Evolutionary conservation across 1,140 invertebrate species (phyloP), one percentile per base, ranked within the genome.

Genomic region (Drosophila insularis): DNA sequence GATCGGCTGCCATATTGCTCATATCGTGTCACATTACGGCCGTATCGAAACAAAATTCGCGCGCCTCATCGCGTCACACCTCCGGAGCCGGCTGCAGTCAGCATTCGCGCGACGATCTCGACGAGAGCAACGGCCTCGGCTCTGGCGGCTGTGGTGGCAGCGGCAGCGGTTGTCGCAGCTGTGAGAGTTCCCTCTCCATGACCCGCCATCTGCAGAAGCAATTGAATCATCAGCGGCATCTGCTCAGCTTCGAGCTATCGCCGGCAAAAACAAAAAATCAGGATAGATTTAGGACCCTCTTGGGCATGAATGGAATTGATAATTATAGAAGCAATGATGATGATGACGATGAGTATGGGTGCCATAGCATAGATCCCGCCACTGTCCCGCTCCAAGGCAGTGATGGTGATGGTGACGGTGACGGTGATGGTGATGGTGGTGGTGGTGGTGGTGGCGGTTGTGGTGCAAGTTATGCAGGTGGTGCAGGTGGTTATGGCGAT

Each of bases 1-100:
- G 96, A 92, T 94, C 95, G 93, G 96, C 96, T 92, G 96, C 96
- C 95, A 96, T 97, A 95, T 96, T 97, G 95, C 95, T 97, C 93
- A 96, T 96, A 94, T 96, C 96, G 93, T 96, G 95, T 93, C 96
- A 96, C 93, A 94, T 95, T 87, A 93, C 94, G 92, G 93, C 94
- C 63, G 75, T 91, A 65, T 89, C 89, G 23, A 91, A 92, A 90
- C 89, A 91, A 71, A 89, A 89, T 76, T 81, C 78, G 53, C 84
- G 75, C 50, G 78, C 80, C 68, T 81, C 89, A 70, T 90, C 87
- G 78, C 90, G 87, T 70, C 90, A 91, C 56, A 91, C 90, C 59
- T 91, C 86, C 60, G 90, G 90, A 67, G 90, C 90, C 67, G 90
- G 90, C 39, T 90, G 90, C 80, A 91, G 90, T 74, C 87, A 91